Evolutionary conservation across 1,140 invertebrate genomes (phyloP).

Genomic region (Nylanderia fulva): DNA sequence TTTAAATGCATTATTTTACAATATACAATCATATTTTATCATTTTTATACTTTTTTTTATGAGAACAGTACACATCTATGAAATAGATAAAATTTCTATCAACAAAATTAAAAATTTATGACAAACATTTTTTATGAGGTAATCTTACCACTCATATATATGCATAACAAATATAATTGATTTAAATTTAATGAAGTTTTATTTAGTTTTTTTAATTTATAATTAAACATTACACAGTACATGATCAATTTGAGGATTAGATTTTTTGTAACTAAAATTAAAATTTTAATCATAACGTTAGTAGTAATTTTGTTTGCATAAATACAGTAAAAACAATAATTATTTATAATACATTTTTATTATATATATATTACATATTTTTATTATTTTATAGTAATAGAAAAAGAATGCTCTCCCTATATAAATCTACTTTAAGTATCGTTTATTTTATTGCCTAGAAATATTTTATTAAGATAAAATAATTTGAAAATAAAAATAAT

Average conservation of each 20-base stretch:
- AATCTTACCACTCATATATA: background rate
- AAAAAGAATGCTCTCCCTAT: background rate
- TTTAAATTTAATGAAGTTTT: background rate
- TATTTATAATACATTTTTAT: no score
- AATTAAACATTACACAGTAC: background rate
- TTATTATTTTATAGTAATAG: background rate
- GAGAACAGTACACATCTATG: background rate
- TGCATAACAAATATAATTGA: background rate
- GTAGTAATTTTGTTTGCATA: background rate
- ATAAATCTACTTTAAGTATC: background rate
- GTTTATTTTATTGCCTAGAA: background rate
- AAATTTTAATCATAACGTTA: background rate
- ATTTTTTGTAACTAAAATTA: background rate
- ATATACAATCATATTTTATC: background rate
- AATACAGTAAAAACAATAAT: background rate
- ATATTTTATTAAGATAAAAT: background rate
- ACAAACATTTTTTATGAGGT: background rate
- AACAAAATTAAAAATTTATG: slow-evolving; percentile 7
- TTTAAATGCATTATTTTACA: background rate
- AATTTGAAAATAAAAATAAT: background rate
- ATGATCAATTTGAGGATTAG: background rate
- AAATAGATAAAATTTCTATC: background rate
- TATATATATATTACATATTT: background rate
- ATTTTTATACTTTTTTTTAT: background rate
- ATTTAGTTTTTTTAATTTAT: background rate